These are phyloP conservation scores for Gymnoscelis rufifasciata DNA, from an alignment of 2,888 invertebrate genomes.

Conservation along the genomic window DNA sequence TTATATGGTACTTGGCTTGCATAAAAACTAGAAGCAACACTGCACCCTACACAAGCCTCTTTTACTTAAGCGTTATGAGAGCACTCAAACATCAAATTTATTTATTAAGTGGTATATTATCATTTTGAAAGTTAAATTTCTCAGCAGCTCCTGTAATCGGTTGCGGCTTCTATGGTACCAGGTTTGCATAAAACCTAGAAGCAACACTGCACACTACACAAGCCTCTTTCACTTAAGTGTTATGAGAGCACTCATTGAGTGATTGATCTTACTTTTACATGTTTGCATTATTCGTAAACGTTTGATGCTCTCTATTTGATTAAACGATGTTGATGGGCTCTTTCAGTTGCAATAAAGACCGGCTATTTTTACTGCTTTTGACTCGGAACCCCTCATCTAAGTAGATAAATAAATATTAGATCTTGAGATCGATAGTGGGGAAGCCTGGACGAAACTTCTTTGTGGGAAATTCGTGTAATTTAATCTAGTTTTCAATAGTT, in stretches of 20 bases:
- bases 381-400: not conserved
- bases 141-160: too few species aligned
- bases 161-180: too few species aligned
- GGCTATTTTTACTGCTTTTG: conserved; percentile 15
- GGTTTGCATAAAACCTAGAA: not conserved
- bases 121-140: too few species aligned
- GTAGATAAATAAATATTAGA: too few species aligned
- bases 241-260: conserved; percentile 41
- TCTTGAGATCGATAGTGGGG: too few species aligned
- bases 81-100: too few species aligned
- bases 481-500: too few species aligned
- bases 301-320: conserved; percentile 50
- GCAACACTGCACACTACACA: not conserved
- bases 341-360: conserved; percentile 17
- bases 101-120: too few species aligned
- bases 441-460: not conserved
- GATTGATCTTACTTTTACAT: conserved; percentile 48
- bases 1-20: too few species aligned
- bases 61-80: conserved; percentile 37
- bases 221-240: conserved; percentile 29
- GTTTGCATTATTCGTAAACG: conserved; percentile 37
- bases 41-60: not conserved
- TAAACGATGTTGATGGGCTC: conserved; percentile 36
- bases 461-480: not conserved
- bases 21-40: not conserved